Evolutionary conservation across 1,140 invertebrate genomes (phyloP), one percentile per base, ranked within the genome.

Genomic region (Melitaea cinxia): DNA sequence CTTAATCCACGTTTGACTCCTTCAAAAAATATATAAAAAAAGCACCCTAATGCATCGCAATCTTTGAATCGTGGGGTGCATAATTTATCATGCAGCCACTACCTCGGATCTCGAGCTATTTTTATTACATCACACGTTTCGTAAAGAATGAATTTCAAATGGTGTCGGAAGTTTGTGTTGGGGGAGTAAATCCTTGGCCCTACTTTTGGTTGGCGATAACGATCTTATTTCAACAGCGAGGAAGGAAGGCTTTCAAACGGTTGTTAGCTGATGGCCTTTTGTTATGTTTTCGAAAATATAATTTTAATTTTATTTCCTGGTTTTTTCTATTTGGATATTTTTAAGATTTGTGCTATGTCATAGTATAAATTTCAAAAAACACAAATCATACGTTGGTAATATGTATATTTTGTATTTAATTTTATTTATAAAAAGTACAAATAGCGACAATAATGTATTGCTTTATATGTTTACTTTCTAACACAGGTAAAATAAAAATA

Each of bases 61-160:
- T 86, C 84, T 85, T 72, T 55, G 76, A 80, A 85, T 87, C 77
- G 78, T 77, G 75, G 84, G 83, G 85, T 89, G 85, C 78, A 89
- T 89, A 89, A 89, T 89, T 89, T 88, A 89, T 86, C 80, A 88
- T 79, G 65, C 26, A 60, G 76, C 75, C 70, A 74, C 77, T 81
- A 75, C 75, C 75, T 78, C 68, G 19, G 78, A 82, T 84, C 81
- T 78, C 69, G 77, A 74, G 82, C 73, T 84, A 89, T 85, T 86
- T 89, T 89, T 89, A 89, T 89, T 83, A 86, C 75, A 88, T 88
- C 86, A 89, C 84, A 87, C 86, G 83, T 83, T 76, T 70, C 75
- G 72, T 87, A 83, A 89, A 88, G 85, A 88, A 89, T 89, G 85
- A 89, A 89, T 89, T 86, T 87, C 83, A 87, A 89, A 89, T 89